Evolutionary conservation across 2,888 invertebrate species (phyloP).

Genomic region (Apeira syringaria): DNA sequence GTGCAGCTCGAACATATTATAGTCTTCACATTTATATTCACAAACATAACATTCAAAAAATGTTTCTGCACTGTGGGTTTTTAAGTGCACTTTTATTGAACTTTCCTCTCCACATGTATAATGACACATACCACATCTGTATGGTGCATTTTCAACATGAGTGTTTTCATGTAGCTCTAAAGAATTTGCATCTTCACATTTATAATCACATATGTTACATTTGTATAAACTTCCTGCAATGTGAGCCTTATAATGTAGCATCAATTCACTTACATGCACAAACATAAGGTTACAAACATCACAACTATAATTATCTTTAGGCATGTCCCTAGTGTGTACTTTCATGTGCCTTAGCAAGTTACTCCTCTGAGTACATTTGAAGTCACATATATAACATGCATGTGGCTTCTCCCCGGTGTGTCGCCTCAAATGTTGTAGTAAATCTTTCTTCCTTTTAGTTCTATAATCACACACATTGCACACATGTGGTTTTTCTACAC

Average conservation of each 20-base stretch:
- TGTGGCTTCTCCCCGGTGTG: neutral
- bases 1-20: neutral
- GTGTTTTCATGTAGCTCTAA: neutral
- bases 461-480: neutral
- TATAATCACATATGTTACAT: neutral
- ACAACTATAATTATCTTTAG: no score
- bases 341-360: neutral
- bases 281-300: no score
- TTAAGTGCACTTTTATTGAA: neutral
- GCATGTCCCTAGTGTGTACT: neutral
- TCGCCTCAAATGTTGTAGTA: neutral
- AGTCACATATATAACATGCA: neutral
- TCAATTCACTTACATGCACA: no score
- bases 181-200: neutral
- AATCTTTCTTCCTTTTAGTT: neutral
- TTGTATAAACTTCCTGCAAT: neutral
- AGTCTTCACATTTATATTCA: neutral
- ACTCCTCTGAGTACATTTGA: neutral
- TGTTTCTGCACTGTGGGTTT: neutral
- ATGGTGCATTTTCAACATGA: neutral
- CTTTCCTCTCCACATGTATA: neutral
- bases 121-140: neutral
- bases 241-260: neutral
- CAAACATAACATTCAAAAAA: neutral
- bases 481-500: neutral